A percentile compares a stretch with the other conserved stretches of the same genome.
Evolutionary conservation across 2,888 invertebrate species (phyloP).

Genomic region (Amiota mariae): DNA sequence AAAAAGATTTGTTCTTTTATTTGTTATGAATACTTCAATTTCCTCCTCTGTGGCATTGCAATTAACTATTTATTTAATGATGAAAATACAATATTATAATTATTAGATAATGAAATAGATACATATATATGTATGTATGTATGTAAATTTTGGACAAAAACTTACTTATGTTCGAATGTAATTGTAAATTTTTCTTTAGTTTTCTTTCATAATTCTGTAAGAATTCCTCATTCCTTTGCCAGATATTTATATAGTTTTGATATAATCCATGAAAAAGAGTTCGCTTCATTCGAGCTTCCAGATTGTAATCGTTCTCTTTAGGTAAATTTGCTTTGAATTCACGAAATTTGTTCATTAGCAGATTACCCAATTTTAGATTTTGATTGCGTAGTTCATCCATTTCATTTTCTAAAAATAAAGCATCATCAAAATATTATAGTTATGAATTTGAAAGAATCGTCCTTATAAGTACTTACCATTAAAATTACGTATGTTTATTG

Average conservation of each 20-base stretch:
- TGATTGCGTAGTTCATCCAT: conserved; percentile 70
- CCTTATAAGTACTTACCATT: conserved; percentile 57
- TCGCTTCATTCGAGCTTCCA: conserved; percentile 72
- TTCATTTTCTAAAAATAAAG: conserved; percentile 63
- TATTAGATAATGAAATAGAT: neutral
- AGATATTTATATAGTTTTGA: conserved; percentile 71
- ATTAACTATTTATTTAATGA: conserved; percentile 60
- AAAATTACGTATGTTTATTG: conserved; percentile 69
- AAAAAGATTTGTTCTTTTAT: conserved; percentile 72
- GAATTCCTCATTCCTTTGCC: conserved; percentile 71
- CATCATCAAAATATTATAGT: neutral
- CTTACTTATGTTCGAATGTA: conserved; percentile 73
- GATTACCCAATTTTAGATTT: conserved; percentile 70
- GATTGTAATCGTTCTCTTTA: conserved; percentile 66
- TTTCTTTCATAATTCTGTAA: conserved; percentile 71
- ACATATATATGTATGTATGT: too few species aligned
- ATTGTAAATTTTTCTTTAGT: conserved; percentile 71
- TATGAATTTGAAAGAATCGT: neutral
- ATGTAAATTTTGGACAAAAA: too few species aligned
- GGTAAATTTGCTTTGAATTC: conserved; percentile 71
- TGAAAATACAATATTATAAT: neutral
- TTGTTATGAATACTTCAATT: conserved; percentile 71
- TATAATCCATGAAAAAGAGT: conserved; percentile 72
- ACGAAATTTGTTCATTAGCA: conserved; percentile 69
- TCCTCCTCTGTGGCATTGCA: conserved; percentile 72